Evolutionary conservation across 1,140 invertebrate genomes (phyloP).

Genomic region (Zelostemma sp.): DNA sequence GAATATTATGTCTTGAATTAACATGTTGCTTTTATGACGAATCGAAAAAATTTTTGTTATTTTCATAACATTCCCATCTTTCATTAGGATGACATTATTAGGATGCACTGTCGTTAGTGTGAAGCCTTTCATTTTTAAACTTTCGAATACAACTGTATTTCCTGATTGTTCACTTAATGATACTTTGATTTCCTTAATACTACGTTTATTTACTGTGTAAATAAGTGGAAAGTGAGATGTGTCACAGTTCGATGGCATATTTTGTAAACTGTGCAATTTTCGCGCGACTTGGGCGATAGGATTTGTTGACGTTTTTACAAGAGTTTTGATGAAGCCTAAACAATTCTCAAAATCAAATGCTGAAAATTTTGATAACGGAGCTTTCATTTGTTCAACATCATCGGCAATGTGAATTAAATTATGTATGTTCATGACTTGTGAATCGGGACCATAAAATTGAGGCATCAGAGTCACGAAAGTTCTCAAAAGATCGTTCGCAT

Average conservation of each 20-base stretch:
- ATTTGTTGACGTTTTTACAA: conserved; percentile 11
- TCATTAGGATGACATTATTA: conserved; percentile 18
- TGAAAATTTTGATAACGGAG: conserved; percentile 22
- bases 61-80: conserved; percentile 13
- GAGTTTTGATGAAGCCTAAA: conserved; percentile 10
- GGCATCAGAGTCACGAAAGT: conserved; percentile 16
- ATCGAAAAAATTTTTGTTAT: conserved; percentile 26
- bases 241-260: background rate
- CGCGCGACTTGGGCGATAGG: conserved; percentile 19
- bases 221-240: background rate
- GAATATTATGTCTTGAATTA: too few species aligned
- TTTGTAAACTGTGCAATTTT: conserved; percentile 8
- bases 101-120: conserved; percentile 19
- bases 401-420: conserved; percentile 29
- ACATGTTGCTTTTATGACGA: background rate
- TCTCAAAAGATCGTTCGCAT: conserved; percentile 21
- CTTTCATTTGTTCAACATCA: conserved; percentile 22
- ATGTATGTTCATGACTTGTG: conserved; percentile 31
- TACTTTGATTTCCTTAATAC: background rate
- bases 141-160: conserved; percentile 5
- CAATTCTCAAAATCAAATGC: conserved; percentile 30
- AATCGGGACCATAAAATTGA: conserved; percentile 23
- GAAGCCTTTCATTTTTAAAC: conserved; percentile 7
- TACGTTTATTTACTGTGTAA: conserved; percentile 14
- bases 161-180: conserved; percentile 6